phyloP scores from a whole-genome alignment of 2,113 vertebrate genomes.

The Misgurnus mizolepis region DNA sequence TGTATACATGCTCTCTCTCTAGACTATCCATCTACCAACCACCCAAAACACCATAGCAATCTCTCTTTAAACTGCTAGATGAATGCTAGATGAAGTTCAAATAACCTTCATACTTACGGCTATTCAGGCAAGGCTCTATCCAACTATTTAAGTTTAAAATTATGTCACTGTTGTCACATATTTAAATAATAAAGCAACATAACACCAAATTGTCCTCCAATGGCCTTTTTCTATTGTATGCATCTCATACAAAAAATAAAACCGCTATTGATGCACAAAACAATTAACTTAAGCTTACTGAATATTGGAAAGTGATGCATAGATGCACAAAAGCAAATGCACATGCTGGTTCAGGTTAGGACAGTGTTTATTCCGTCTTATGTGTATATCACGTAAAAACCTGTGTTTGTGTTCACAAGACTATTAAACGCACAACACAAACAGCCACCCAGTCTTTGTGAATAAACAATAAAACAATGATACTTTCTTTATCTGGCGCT shows the following conservation, averaged over 20 bases:
- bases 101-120: too few species aligned
- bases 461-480: constrained; percentile 16
- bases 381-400: constrained; percentile 58
- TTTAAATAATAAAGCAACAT: too few species aligned
- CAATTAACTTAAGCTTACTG: neutral
- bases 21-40: neutral
- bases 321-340: constrained; percentile 1
- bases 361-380: constrained; percentile 47
- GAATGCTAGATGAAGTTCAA: neutral
- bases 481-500: constrained; percentile 18
- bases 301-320: neutral
- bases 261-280: neutral
- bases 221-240: too few species aligned
- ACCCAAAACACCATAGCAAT: neutral
- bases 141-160: too few species aligned
- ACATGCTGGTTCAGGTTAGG: constrained; percentile 21
- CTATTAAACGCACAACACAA: constrained; percentile 15
- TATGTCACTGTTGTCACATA: too few species aligned
- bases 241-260: too few species aligned
- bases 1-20: neutral
- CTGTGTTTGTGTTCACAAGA: constrained; percentile 1
- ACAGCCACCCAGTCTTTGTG: constrained; percentile 6
- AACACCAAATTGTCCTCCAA: neutral
- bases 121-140: too few species aligned
- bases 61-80: neutral